Percentiles rank a stretch among this genome's conserved stretches.
phyloP scores from a whole-genome alignment of 37 sponge, comb jelly and placozoan genomes.

The Diacarnus erythraeanus region DNA sequence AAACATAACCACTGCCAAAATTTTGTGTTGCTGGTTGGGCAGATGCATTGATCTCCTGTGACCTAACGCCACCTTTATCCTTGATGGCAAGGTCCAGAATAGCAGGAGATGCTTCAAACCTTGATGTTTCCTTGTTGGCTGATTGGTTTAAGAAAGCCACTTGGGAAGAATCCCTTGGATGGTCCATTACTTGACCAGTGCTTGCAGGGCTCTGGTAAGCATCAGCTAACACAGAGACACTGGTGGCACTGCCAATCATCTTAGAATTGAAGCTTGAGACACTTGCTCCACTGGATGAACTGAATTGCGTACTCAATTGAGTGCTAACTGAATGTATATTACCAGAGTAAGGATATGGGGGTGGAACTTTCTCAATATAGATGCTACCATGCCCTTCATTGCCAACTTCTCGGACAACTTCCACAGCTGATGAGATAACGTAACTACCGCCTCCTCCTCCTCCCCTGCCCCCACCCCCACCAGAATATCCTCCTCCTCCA shows the following conservation, averaged over 20 bases:
- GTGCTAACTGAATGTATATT: background rate
- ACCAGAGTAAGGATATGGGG: background rate
- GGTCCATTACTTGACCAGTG: conserved; percentile 3
- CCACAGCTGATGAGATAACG: conserved; percentile 29
- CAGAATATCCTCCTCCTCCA: conserved; percentile 72
- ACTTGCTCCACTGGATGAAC: background rate
- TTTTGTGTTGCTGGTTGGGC: too few relatives aligned
- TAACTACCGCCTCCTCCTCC: conserved; percentile 79
- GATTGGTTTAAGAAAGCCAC: too few relatives aligned
- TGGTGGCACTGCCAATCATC: background rate
- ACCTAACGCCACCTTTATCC: too few relatives aligned
- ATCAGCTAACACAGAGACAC: background rate
- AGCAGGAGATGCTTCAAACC: background rate
- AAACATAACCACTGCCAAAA: too few relatives aligned
- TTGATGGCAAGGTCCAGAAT: background rate
- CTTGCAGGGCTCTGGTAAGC: background rate
- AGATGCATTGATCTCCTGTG: too few relatives aligned
- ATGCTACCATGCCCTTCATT: conserved; percentile 40
- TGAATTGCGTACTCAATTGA: background rate
- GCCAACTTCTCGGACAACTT: conserved; percentile 29
- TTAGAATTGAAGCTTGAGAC: background rate
- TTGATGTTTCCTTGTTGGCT: too few relatives aligned
- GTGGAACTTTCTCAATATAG: background rate
- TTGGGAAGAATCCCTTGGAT: background rate
- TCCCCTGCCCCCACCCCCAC: conserved; percentile 69